Base-by-base conservation (phyloP, 2,888 invertebrate species). In the Muscina levida region DNA sequence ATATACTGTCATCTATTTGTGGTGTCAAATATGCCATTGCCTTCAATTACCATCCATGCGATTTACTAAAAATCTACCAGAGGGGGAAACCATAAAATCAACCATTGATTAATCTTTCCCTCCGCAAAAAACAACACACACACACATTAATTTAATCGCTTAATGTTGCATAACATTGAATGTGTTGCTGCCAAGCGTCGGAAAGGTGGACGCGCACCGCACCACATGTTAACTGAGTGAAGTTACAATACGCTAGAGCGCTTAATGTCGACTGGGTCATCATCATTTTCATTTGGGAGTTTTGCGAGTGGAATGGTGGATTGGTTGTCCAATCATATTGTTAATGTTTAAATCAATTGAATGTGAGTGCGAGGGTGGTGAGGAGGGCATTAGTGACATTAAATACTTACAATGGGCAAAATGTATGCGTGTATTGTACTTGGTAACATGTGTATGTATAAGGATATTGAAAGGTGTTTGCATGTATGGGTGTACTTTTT, bases 141-240 rank as follows among this genome's bases (percentile, higher is more conserved):
- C 8, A 39, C 15, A 59, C 80, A 80, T 74, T 81, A 77, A 77
- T 81, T 85, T 86, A 87, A 87, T 87, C 87, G 86, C 85, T 86
- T 85, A 86, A 86, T 86, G 85, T 85, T 84, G 70, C 74, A 83
- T 72, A 83, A 66, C 77, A 77, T 73, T 77, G 59, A 77, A 77
- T 79, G 72, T 53, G 56, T 15, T 26, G 53, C 53, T 67, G 57
- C 15, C 46, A 31, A 19, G 24, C n/a, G 48, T 13, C 48, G 8
- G 26, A 3, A 44, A 44, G n/a, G n/a, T 44, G 44, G 11, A n/a
- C n/a, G n/a, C n/a, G n/a, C n/a, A 31, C 26, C 11, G 31, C 26
- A 26, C 57, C 26, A 57, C n/a, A 57, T 57, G 57, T 57, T 26
- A 31, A 57, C n/a, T 31, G 17, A 57, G 24, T 31, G n/a, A n/a